Evolutionary conservation across 2,113 vertebrate genomes (phyloP).

Genomic region (Ochotona princeps): DNA sequence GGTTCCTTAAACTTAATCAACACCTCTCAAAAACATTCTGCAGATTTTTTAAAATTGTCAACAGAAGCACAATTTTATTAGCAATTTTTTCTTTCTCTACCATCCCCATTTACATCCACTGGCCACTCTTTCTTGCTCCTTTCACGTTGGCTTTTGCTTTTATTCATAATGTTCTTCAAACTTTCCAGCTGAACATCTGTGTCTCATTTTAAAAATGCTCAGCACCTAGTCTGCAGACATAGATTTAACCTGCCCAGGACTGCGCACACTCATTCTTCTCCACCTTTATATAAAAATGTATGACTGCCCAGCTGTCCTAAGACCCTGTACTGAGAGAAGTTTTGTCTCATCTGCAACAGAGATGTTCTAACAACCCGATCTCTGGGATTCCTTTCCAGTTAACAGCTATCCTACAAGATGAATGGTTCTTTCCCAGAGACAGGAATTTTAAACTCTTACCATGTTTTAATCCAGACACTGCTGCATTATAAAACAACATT

Average conservation of each 20-base stretch:
- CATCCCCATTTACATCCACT: background rate
- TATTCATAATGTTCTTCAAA: background rate
- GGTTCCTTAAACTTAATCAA: too few relatives aligned
- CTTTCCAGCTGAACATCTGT: background rate
- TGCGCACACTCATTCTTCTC: background rate
- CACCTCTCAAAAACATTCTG: too few relatives aligned
- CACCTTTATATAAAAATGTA: background rate
- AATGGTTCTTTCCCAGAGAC: background rate
- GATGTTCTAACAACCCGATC: background rate
- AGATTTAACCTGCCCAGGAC: background rate
- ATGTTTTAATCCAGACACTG: background rate
- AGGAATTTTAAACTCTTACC: background rate
- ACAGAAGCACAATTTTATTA: background rate
- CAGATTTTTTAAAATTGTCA: too few relatives aligned
- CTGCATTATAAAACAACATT: background rate
- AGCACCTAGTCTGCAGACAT: background rate
- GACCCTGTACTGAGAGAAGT: background rate
- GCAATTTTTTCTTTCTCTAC: background rate
- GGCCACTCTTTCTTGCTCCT: background rate
- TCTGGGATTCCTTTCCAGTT: background rate
- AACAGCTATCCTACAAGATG: background rate
- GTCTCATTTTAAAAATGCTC: background rate
- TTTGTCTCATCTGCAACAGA: background rate
- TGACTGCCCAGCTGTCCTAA: background rate
- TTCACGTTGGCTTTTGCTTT: background rate